Evolutionary conservation across 2,797 vertebrate genomes (phyloP).

Genomic region (Pipistrellus kuhlii): DNA sequence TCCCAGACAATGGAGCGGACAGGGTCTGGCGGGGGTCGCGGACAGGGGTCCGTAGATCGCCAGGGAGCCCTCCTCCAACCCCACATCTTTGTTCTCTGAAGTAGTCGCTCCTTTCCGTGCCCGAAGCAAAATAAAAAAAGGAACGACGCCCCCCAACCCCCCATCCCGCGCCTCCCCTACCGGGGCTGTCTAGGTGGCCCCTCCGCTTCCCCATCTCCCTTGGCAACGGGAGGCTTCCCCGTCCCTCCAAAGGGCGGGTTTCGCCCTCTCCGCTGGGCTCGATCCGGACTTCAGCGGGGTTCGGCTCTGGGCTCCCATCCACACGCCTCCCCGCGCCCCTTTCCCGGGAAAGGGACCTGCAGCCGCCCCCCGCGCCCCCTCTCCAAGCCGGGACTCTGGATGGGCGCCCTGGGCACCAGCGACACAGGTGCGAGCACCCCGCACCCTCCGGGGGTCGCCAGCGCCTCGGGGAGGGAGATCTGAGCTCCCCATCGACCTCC

Average conservation of each 20-base stretch:
- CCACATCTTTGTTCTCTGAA: conserved; percentile 73
- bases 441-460: background rate
- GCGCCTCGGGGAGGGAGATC: background rate
- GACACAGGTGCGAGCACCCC: background rate
- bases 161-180: background rate
- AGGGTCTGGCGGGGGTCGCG: background rate
- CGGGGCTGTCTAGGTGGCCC: background rate
- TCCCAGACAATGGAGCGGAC: conserved; percentile 69
- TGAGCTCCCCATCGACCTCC: background rate
- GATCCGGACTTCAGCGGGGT: background rate
- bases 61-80: background rate
- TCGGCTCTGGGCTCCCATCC: background rate
- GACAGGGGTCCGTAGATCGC: background rate
- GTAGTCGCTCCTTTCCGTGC: background rate
- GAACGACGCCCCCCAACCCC: background rate
- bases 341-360: background rate
- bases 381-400: background rate
- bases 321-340: background rate
- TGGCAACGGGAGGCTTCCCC: conserved; percentile 40
- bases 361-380: background rate
- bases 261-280: background rate
- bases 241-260: background rate
- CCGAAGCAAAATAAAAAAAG: background rate
- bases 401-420: background rate
- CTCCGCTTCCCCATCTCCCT: conserved; percentile 30